phyloP scores from a whole-genome alignment of 1,140 invertebrate species.

The Sminthurinus signatus region DNA sequence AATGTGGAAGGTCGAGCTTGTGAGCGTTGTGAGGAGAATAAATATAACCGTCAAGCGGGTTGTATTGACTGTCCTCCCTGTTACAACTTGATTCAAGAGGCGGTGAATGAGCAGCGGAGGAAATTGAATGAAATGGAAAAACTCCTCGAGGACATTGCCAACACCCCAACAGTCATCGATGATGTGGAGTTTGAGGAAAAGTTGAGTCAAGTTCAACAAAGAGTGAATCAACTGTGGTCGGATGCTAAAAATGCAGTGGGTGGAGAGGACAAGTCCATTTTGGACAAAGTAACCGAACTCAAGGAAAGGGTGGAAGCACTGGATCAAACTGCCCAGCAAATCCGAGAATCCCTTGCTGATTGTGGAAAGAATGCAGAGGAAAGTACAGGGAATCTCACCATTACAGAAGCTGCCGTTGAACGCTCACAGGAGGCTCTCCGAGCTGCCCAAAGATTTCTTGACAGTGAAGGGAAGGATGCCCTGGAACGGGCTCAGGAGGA shows the following conservation, averaged over 20 bases:
- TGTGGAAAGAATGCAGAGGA: constrained; percentile 52
- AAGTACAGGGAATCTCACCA: constrained; percentile 61
- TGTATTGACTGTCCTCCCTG: constrained; percentile 87
- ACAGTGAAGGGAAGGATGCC: constrained; percentile 35
- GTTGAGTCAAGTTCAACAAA: constrained; percentile 61
- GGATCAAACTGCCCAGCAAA: constrained; percentile 45
- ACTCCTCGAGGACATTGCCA: constrained; percentile 60
- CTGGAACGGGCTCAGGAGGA: constrained; percentile 62
- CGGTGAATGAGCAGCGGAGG: constrained; percentile 68
- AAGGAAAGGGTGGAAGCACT: constrained; percentile 60
- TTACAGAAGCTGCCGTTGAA: constrained; percentile 65
- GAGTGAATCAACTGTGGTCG: constrained; percentile 62
- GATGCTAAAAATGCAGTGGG: constrained; percentile 62
- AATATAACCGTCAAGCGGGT: constrained; percentile 72
- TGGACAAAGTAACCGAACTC: constrained; percentile 61
- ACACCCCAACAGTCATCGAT: constrained; percentile 70
- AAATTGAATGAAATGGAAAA: constrained; percentile 67
- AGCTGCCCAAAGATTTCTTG: constrained; percentile 35
- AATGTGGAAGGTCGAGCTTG: constrained; percentile 88
- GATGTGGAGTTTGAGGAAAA: constrained; percentile 75
- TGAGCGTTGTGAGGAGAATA: constrained; percentile 89
- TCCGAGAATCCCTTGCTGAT: constrained; percentile 34
- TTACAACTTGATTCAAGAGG: constrained; percentile 86
- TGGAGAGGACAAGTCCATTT: constrained; percentile 56
- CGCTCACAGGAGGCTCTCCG: constrained; percentile 63